Evolutionary conservation across 2,888 invertebrate species (phyloP), one percentile per base, ranked within the genome.

Genomic region (Tetanocera ferruginea): DNA sequence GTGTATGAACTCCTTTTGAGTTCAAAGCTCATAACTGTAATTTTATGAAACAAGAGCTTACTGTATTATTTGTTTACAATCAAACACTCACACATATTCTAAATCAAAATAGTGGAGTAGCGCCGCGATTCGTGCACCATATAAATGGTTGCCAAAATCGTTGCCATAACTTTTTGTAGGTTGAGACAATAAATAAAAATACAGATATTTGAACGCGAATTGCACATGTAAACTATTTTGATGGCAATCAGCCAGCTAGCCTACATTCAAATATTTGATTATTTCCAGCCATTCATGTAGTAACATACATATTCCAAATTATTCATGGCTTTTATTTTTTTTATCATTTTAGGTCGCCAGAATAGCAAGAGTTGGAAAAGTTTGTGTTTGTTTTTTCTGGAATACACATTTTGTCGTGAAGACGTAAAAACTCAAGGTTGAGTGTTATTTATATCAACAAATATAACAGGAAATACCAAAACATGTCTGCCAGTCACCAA

Each of bases 401-500:
- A 69, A 69, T 51, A 2, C 51, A 17, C 25, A 64, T 23, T 11
- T 66, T 51, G 75, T 75, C 66, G 75, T 52, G 31, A 37, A 64
- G 62, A 62, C 11, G 19, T 17, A 28, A 52, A 55, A 71, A 55
- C 31, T 69, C 75, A 72, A 76, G 62, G 70, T 73, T 73, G 64
- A 70, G 19, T 31, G 19, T 34, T 55, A 71, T 71, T 52, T 28
- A 69, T 72, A 72, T 52, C 43, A 28, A 57, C 55, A 66, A 49
- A 70, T 55, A 37, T n/a, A 70, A 25, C 17, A 19, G 11, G 25
- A 43, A 43, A 62, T 17, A 37, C 9, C 49, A 80, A 49, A 86
- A 82, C 80, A 87, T 87, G 88, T 87, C 88, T 84, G 85, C 85
- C 81, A 84, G 86, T 79, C 89, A 28, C 85, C 34, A 82, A 81